These are phyloP conservation scores for Morus bassanus DNA, from an alignment of 2,797 vertebrate genomes.

Conservation along the genomic window DNA sequence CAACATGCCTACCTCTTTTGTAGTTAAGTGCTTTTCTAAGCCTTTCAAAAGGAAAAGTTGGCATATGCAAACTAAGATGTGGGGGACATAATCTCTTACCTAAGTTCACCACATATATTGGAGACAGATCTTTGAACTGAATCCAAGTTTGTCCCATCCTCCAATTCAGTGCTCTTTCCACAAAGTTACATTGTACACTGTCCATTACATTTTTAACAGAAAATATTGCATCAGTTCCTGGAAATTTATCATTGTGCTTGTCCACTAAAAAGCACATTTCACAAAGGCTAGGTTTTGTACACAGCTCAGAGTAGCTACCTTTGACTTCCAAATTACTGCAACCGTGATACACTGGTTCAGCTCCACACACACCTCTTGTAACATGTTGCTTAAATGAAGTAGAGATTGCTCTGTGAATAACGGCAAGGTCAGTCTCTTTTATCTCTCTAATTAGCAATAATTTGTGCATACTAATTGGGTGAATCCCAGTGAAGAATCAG, in stretches of 20 bases:
- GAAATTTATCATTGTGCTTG: background rate
- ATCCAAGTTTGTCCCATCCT: background rate
- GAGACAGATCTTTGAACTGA: background rate
- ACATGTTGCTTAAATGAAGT: background rate
- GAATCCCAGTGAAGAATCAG: background rate
- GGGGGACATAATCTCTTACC: background rate
- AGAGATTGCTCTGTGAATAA: background rate
- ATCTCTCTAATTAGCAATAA: background rate
- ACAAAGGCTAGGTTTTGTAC: background rate
- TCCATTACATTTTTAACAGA: background rate
- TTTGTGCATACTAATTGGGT: slow-evolving; percentile 3
- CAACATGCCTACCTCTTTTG: background rate
- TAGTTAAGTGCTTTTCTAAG: background rate
- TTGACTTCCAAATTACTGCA: background rate
- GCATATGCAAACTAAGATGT: background rate
- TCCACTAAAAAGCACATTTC: background rate
- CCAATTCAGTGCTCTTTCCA: background rate
- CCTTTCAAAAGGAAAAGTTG: background rate
- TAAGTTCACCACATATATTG: background rate
- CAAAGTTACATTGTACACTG: too few species aligned
- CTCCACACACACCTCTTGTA: background rate
- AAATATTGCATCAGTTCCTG: background rate
- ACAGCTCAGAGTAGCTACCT: background rate
- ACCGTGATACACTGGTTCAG: background rate
- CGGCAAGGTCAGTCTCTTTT: background rate